Evolutionary conservation across 2,113 vertebrate genomes (phyloP).

Genomic region (Typhlomys cinereus): DNA sequence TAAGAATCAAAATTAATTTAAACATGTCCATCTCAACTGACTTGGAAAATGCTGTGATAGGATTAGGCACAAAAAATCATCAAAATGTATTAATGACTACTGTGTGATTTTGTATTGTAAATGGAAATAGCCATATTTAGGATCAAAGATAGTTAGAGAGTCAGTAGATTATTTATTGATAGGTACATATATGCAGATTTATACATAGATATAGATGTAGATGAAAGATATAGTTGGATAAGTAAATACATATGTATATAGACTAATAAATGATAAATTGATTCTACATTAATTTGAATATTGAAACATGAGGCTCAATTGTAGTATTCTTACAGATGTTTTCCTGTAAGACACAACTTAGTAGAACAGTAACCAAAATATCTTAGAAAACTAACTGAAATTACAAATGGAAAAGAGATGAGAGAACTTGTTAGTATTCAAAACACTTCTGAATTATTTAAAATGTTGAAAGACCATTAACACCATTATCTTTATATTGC

Average conservation of each 20-base stretch:
- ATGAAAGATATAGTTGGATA: neutral
- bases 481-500: neutral
- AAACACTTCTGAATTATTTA: conserved; percentile 34
- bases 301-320: neutral
- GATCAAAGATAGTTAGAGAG: too few species aligned
- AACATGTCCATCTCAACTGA: neutral
- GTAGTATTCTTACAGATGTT: neutral
- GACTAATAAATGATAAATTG: neutral
- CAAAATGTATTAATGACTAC: neutral
- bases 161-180: too few species aligned
- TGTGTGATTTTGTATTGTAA: too few species aligned
- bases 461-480: neutral
- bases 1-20: neutral
- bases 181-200: too few species aligned
- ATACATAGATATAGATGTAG: neutral
- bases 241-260: neutral
- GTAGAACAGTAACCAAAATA: neutral
- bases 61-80: neutral
- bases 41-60: neutral
- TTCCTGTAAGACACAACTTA: neutral
- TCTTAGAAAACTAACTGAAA: neutral
- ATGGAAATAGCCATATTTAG: too few species aligned
- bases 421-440: neutral
- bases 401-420: neutral
- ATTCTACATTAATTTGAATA: neutral